Evolutionary conservation across 1,140 invertebrate species (phyloP), one percentile per base, ranked within the genome.

Genomic region (Musca domestica): DNA sequence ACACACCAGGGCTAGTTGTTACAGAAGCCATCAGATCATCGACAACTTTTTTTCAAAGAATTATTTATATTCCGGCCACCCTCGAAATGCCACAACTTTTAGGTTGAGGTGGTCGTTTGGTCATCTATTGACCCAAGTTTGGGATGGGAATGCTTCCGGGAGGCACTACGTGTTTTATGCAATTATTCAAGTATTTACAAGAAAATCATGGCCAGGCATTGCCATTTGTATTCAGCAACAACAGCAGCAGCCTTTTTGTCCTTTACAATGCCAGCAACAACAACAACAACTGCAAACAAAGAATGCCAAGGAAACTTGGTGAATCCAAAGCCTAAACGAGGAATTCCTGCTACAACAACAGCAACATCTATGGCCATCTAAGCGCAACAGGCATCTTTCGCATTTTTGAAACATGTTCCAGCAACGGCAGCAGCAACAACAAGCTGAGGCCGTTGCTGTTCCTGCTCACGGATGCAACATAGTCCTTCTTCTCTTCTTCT

Each of bases 121-220:
- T 41, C 34, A 41, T 41, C 34, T 41, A 41, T 41, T 41, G 34
- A 41, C 34, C 34, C 34, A 41, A 7, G 34, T 19, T 51, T 51
- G 7, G 20, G 48, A 19, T 19, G 17, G 48, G 48, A 51, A 20
- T 51, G 48, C 20, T 51, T 51, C 25, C 54, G 34, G 27, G 22
- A 34, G 23, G 4, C n/a, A 19, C 4, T 19, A 41, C 27, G 34
- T 20, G 30, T n/a, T 34, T 41, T 34, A 61, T 34, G 27, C 56
- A 61, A 61, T 61, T 61, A 61, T 61, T 61, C 34, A 34, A 61
- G 56, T 34, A 61, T 61, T 61, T 61, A 61, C 56, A 61, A 61
- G 56, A 23, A 61, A 61, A 61, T 61, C 56, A 61, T 61, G 56
- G 30, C 56, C 34, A n/a, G 41, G 30, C 30, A 61, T 61, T 61